Percentiles rank a stretch among this genome's conserved stretches.
Evolutionary conservation across 2,113 vertebrate species (phyloP).

Genomic region (Apteryx owenii): DNA sequence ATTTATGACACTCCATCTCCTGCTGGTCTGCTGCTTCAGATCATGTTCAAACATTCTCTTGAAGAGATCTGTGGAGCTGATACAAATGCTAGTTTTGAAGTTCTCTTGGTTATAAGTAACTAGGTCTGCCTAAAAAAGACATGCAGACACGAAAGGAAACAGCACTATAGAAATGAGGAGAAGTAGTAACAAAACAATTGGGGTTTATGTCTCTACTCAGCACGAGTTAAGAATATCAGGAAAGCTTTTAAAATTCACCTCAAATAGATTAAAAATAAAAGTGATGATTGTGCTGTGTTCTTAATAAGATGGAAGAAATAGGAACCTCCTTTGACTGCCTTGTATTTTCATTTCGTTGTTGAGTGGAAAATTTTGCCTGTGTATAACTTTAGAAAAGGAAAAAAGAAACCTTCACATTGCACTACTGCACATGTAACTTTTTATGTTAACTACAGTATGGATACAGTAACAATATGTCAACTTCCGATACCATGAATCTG

Average conservation of each 20-base stretch:
- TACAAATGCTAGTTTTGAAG: neutral
- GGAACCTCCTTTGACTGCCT: neutral
- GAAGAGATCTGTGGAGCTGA: neutral
- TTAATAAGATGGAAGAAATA: neutral
- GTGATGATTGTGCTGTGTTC: neutral
- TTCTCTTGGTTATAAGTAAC: neutral
- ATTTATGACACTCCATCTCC: neutral
- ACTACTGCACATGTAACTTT: neutral
- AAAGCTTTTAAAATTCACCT: neutral
- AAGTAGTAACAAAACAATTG: neutral
- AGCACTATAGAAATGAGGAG: neutral
- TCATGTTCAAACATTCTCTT: neutral
- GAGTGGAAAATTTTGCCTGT: neutral
- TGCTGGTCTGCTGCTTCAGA: constrained; percentile 1
- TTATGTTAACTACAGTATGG: neutral
- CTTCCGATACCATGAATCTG: neutral
- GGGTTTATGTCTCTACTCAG: neutral
- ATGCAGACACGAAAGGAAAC: neutral
- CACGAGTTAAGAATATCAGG: neutral
- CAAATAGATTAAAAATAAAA: neutral
- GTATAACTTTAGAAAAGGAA: neutral
- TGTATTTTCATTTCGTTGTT: neutral
- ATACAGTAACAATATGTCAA: neutral
- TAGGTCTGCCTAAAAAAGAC: neutral
- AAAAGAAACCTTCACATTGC: neutral